phyloP scores from a whole-genome alignment of 2,113 vertebrate genomes.

The Odocoileus hemionus region DNA sequence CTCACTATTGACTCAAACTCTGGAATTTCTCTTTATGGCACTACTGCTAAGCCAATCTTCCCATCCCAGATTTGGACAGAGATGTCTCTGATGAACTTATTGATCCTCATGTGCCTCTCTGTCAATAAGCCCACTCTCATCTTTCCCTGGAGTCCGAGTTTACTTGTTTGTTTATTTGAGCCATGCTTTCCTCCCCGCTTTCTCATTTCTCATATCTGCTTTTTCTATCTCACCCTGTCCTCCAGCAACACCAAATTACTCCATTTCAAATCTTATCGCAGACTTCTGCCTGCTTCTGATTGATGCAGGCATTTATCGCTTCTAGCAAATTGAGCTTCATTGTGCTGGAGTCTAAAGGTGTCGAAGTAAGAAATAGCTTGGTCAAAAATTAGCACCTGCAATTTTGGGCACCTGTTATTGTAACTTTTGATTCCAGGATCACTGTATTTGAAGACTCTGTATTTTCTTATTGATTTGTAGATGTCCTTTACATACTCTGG shows the following conservation, averaged over 20 bases:
- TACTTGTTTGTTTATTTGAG: conserved; percentile 22
- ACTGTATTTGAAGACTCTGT: neutral
- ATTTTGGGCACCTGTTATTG: neutral
- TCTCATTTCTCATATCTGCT: conserved; percentile 27
- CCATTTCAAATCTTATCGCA: conserved; percentile 52
- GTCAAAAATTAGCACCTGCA: conserved; percentile 45
- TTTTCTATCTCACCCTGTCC: conserved; percentile 17
- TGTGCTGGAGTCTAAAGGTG: neutral
- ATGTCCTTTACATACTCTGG: neutral
- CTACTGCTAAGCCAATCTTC: neutral
- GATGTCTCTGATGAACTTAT: neutral
- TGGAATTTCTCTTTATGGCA: neutral
- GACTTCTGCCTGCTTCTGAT: conserved; percentile 52
- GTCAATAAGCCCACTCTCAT: neutral
- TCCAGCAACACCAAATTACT: conserved; percentile 41
- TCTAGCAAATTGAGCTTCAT: conserved; percentile 43
- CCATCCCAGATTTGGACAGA: neutral
- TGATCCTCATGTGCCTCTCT: neutral
- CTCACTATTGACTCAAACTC: neutral
- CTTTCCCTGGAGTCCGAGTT: neutral
- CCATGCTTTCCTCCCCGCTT: neutral
- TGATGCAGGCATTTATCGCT: conserved; percentile 54
- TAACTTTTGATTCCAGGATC: conserved; percentile 32
- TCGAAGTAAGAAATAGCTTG: conserved; percentile 37
- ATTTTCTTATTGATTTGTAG: conserved; percentile 35